Percentiles rank a stretch among this genome's conserved stretches.
These are phyloP conservation scores for Aspiorhynchus laticeps DNA, from an alignment of 2,113 vertebrate genomes.

Conservation along the genomic window DNA sequence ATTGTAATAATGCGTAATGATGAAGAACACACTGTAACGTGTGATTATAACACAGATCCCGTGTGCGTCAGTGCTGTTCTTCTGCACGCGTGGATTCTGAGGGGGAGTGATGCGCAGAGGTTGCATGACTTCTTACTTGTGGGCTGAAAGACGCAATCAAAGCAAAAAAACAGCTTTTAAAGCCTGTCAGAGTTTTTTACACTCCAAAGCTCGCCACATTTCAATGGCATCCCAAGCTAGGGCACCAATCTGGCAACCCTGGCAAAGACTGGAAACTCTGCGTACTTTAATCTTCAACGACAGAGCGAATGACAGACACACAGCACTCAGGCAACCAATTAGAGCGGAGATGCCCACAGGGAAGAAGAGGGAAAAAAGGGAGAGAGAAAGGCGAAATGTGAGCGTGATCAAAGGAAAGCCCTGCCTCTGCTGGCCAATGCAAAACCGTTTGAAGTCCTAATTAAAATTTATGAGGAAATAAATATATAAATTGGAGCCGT, in stretches of 20 bases:
- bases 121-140: conserved; percentile 10
- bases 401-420: conserved; percentile 74
- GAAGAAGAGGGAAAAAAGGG: conserved; percentile 54
- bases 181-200: not conserved
- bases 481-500: conserved; percentile 66
- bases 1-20: conserved; percentile 25
- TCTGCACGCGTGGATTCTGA: not conserved
- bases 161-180: conserved; percentile 30
- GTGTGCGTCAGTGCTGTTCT: conserved; percentile 19
- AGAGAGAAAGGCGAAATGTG: conserved; percentile 57
- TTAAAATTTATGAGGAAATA: conserved; percentile 75
- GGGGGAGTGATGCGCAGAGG: not conserved
- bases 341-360: conserved; percentile 67
- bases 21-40: not conserved
- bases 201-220: conserved; percentile 22
- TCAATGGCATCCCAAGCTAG: conserved; percentile 28
- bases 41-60: conserved; percentile 30
- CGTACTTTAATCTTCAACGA: conserved; percentile 69
- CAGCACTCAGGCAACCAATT: conserved; percentile 66
- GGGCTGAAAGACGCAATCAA: conserved; percentile 15
- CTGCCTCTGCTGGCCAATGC: conserved; percentile 60
- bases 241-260: conserved; percentile 48
- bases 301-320: conserved; percentile 60
- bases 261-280: conserved; percentile 41
- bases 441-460: conserved; percentile 75